Evolutionary conservation across 2,888 invertebrate genomes (phyloP).

Genomic region (Chymomyza fuscimana): DNA sequence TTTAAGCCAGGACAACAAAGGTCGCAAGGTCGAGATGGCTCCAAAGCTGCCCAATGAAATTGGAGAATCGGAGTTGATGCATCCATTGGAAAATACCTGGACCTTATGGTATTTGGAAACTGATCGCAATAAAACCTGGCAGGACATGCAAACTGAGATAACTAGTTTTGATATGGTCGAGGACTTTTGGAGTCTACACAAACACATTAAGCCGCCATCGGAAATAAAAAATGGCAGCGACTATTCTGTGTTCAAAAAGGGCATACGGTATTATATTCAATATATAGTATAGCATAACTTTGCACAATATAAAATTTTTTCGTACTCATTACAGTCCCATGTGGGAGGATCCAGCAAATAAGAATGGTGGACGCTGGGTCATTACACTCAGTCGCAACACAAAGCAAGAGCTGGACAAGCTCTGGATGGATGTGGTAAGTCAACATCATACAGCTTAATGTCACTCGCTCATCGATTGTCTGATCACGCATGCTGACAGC

Average conservation of each 20-base stretch:
- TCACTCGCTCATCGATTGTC: constrained; percentile 32
- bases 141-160: constrained; percentile 94
- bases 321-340: constrained; percentile 83
- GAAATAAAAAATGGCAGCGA: constrained; percentile 89
- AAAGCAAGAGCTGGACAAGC: constrained; percentile 86
- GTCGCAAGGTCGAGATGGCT: background rate
- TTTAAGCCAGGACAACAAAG: background rate
- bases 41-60: constrained; percentile 16
- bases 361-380: constrained; percentile 92
- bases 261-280: constrained; percentile 57
- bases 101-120: constrained; percentile 98
- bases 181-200: constrained; percentile 97
- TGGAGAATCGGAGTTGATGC: constrained; percentile 83
- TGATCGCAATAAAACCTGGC: constrained; percentile 91
- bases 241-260: constrained; percentile 88
- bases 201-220: constrained; percentile 90
- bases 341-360: constrained; percentile 94
- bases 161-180: constrained; percentile 97
- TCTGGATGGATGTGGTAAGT: constrained; percentile 88
- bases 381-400: constrained; percentile 85
- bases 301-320: no score
- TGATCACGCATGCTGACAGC: constrained; percentile 74
- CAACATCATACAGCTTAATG: constrained; percentile 66
- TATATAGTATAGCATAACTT: background rate
- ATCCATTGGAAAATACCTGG: constrained; percentile 96